Evolutionary conservation across 2,888 invertebrate genomes (phyloP).

Genomic region (Galerucella nymphaeae): DNA sequence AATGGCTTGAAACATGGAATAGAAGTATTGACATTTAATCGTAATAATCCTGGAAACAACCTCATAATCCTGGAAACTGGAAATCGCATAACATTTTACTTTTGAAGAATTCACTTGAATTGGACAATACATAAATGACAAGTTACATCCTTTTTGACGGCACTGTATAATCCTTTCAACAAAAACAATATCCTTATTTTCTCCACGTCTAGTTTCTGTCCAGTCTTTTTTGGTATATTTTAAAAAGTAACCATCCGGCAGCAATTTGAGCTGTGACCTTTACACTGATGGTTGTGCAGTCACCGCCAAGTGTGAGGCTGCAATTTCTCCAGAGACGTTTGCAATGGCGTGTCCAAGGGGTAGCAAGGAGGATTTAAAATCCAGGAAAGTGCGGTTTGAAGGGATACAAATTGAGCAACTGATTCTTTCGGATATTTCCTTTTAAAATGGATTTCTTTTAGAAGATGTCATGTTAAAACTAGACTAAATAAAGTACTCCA

Average conservation of each 20-base stretch:
- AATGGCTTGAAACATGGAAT: slow-evolving; percentile 23
- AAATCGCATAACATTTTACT: background rate
- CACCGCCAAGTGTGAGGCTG: slow-evolving; percentile 5
- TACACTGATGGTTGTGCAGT: slow-evolving; percentile 12
- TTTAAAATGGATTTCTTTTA: no score
- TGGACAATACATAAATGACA: background rate
- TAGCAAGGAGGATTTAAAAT: no score
- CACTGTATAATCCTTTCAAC: background rate
- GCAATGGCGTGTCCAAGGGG: no score
- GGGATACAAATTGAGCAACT: no score
- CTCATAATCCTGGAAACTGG: slow-evolving; percentile 14
- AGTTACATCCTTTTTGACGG: background rate
- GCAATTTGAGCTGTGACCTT: slow-evolving; percentile 19
- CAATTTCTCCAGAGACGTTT: slow-evolving; percentile 14
- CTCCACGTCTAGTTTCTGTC: background rate
- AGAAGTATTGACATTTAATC: slow-evolving; percentile 25
- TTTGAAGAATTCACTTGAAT: background rate
- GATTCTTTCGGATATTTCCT: no score
- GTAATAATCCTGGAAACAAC: slow-evolving; percentile 16
- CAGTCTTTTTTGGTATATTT: slow-evolving; percentile 2
- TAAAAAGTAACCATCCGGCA: slow-evolving; percentile 15
- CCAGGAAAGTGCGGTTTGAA: no score
- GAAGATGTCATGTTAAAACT: no score
- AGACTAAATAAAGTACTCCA: no score
- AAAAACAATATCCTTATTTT: background rate